Base-by-base conservation (phyloP, 1,140 invertebrate species). In the Danaus melanippus region DNA sequence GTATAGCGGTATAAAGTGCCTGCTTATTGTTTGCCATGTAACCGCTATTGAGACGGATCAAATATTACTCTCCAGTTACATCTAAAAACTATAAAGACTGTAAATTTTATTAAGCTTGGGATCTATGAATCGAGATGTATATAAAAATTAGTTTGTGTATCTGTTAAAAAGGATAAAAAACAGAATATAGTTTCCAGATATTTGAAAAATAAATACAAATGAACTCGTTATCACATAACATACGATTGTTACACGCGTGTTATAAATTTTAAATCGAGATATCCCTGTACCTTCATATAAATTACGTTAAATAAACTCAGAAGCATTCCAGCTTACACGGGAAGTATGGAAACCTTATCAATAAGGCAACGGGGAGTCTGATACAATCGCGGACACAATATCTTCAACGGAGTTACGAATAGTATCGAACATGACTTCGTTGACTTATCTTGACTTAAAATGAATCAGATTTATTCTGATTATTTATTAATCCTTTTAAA, bases 301-400 rank as follows among this genome's bases (percentile, higher is more conserved):
- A 80, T 81, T 76, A 83, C 70, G 77, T 80, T 76, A 80, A 81
- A 81, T 77, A 82, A 80, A 79, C 73, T 79, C 79, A 78, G 81
- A 67, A 77, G 78, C 78, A 80, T 81, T 77, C 78, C 74, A 67
- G 69, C 74, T 76, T 72, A 79, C 70, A 77, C 76, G 76, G 79
- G 81, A 84, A 83, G 79, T 84, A 79, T 83, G 74, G 77, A 80
- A 84, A 79, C 73, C 77, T 85, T 85, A 85, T 85, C 82, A 83
- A 83, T 85, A 85, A 85, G 78, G 64, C 82, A 67, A 74, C 82
- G 78, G 82, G 79, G 81, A 63, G 80, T 79, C 78, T 69, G 79
- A 83, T 83, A 68, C 67, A 77, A 83, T 83, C 77, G 76, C 69
- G 61, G 69, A 67, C 64, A 64, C 70, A 79, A 81, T 78, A 79